Conservation (phyloP, 1,140 invertebrate species). For the Asobara japonica region DNA sequence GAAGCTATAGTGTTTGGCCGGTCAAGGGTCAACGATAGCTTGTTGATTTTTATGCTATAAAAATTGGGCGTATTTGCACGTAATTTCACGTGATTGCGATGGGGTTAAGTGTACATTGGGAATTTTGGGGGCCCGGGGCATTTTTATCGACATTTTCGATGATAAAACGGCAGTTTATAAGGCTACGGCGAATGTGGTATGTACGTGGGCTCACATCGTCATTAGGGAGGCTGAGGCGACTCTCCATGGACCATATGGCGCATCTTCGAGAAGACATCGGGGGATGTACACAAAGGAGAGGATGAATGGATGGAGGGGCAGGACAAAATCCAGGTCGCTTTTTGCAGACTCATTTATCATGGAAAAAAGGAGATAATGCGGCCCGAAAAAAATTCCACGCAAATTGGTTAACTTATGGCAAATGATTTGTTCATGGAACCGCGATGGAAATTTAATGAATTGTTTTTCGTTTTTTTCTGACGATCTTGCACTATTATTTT, state of each 20-base stretch:
- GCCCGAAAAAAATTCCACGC: too few species aligned
- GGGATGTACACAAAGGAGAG: background rate
- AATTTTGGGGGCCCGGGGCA: too few species aligned
- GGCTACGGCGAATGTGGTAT: slow-evolving; percentile 21
- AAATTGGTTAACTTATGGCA: background rate
- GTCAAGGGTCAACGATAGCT: too few species aligned
- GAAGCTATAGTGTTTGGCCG: too few species aligned
- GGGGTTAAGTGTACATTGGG: too few species aligned
- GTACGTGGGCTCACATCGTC: slow-evolving; percentile 18
- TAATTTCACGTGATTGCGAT: too few species aligned
- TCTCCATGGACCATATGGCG: slow-evolving; percentile 28
- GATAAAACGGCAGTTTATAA: slow-evolving; percentile 3
- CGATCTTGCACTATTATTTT: too few species aligned
- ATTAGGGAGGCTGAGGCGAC: slow-evolving; percentile 14
- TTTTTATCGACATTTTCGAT: background rate
- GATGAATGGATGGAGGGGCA: background rate
- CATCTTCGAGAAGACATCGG: background rate
- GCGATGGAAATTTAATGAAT: too few species aligned
- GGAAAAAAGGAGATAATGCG: background rate
- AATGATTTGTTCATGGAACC: background rate
- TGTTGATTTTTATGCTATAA: too few species aligned
- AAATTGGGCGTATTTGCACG: too few species aligned
- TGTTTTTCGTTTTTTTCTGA: too few species aligned
- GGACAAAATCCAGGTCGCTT: slow-evolving; percentile 44
- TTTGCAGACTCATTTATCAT: slow-evolving; percentile 48